Evolutionary conservation across 2,888 invertebrate species (phyloP).

Genomic region (Acrocyrtus sp.): DNA sequence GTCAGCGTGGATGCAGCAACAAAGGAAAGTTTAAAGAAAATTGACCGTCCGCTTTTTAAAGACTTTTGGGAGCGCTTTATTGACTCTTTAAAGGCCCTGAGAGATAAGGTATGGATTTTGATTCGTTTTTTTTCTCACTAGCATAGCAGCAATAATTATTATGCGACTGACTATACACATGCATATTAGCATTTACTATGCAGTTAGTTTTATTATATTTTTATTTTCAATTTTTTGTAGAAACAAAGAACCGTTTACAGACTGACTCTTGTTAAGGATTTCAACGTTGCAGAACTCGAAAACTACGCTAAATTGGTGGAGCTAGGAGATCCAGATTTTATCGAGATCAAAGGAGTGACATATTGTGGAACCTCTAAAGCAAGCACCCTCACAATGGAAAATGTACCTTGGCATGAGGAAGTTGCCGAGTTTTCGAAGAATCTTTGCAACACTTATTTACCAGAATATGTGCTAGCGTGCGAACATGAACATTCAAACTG

Average conservation of each 20-base stretch:
- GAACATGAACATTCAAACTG: conserved; percentile 74
- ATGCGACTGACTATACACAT: too few relatives aligned
- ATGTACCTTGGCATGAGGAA: conserved; percentile 73
- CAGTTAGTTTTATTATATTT: neutral
- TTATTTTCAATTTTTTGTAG: conserved; percentile 57
- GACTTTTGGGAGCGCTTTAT: conserved; percentile 72
- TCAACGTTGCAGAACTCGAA: conserved; percentile 71
- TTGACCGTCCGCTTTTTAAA: conserved; percentile 71
- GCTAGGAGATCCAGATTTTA: conserved; percentile 71
- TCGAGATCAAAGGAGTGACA: conserved; percentile 73
- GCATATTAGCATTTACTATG: neutral
- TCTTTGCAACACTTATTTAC: conserved; percentile 66
- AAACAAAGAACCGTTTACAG: conserved; percentile 72
- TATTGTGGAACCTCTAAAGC: conserved; percentile 71
- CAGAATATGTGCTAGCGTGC: conserved; percentile 70
- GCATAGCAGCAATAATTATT: too few relatives aligned
- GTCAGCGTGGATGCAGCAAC: conserved; percentile 73
- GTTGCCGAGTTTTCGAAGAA: conserved; percentile 69
- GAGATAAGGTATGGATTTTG: conserved; percentile 66
- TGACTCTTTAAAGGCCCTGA: conserved; percentile 69
- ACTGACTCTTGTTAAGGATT: conserved; percentile 71
- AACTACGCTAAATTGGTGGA: conserved; percentile 70
- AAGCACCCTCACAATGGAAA: conserved; percentile 70
- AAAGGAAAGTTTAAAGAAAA: conserved; percentile 71
- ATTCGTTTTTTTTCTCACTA: neutral